These are phyloP conservation scores for Zeuzera pyrina DNA, from an alignment of 2,888 invertebrate species.

Conservation along the genomic window DNA sequence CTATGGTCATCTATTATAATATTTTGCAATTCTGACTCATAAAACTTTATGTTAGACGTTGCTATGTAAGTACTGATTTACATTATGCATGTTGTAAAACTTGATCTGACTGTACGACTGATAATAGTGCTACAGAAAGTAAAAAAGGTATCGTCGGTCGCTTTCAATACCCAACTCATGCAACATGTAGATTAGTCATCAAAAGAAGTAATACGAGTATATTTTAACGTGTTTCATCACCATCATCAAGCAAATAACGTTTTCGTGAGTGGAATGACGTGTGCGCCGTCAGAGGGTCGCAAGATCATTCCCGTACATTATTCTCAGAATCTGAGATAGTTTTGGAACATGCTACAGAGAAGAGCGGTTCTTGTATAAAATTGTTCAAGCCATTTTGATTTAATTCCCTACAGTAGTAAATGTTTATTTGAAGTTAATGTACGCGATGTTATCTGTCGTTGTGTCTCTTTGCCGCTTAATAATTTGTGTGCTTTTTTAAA, in stretches of 20 bases:
- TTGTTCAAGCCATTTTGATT: constrained; percentile 13
- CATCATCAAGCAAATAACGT: constrained; percentile 32
- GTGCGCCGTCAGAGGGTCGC: constrained; percentile 30
- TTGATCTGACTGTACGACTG: too few species aligned
- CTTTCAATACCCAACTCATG: constrained; percentile 16
- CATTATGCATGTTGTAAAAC: constrained; percentile 13
- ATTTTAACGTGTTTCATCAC: constrained; percentile 25
- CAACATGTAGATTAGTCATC: constrained; percentile 23
- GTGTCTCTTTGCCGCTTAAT: too few species aligned
- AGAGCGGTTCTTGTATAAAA: constrained; percentile 14
- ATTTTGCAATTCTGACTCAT: constrained; percentile 21
- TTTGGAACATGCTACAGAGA: constrained; percentile 20
- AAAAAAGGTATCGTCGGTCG: constrained; percentile 1
- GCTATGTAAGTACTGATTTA: constrained; percentile 5
- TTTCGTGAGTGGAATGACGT: constrained; percentile 36
- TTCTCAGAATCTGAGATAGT: constrained; percentile 30
- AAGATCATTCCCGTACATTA: constrained; percentile 33
- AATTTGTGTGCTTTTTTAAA: too few species aligned
- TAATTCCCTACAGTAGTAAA: constrained; percentile 10
- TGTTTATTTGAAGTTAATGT: too few species aligned
- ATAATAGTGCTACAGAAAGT: too few species aligned
- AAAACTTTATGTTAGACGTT: constrained; percentile 14
- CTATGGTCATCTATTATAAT: constrained; percentile 24
- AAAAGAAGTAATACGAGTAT: constrained; percentile 8
- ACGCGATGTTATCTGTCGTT: too few species aligned